phyloP scores from a whole-genome alignment of 2,113 vertebrate species.

The Antigone vipio region DNA sequence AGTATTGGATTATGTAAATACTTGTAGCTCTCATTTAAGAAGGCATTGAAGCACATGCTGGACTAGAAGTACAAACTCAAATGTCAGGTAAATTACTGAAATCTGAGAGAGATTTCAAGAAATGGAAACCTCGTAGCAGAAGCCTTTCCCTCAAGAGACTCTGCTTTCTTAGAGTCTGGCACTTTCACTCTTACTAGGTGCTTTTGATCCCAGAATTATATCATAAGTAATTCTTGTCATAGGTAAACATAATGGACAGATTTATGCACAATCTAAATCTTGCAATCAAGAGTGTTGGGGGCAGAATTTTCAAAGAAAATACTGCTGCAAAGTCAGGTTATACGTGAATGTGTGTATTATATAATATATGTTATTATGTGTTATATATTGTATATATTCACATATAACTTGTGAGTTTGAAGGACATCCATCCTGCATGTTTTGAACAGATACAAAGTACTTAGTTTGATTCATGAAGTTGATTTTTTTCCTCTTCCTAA shows the following conservation, averaged over 20 bases:
- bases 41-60: neutral
- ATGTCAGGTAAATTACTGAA: neutral
- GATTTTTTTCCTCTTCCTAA: neutral
- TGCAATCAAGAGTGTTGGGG: neutral
- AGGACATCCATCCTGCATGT: neutral
- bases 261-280: neutral
- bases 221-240: neutral
- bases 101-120: neutral
- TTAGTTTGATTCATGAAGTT: fast-evolving
- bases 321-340: neutral
- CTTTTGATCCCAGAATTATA: neutral
- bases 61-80: neutral
- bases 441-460: neutral
- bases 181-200: neutral
- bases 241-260: neutral
- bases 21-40: neutral
- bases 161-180: neutral
- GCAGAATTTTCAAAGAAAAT: neutral
- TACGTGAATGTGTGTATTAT: neutral
- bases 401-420: neutral
- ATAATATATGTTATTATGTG: neutral
- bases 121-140: neutral
- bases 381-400: neutral
- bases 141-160: neutral
- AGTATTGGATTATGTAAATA: neutral